Base-by-base conservation (phyloP, 2,113 vertebrate genomes). In the Heterocephalus glaber region DNA sequence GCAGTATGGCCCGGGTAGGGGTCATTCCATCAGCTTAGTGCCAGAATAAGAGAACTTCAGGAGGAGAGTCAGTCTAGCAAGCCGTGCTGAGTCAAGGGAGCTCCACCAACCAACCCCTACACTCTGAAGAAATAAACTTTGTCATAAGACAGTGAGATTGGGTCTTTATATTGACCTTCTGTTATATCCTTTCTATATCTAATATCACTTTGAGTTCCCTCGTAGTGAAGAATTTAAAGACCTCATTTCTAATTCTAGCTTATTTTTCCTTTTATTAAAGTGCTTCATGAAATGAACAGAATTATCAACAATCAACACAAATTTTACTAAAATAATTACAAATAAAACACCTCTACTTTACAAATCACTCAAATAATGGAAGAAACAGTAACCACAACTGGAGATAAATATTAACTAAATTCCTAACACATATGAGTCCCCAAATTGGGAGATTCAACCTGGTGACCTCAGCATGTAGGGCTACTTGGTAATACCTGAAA, bases 211-310 rank as follows among this genome's bases (percentile, higher is more conserved):
- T 86, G 81, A 86, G 76, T 74, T 93, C 17, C 54, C 47, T 76
- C 9, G 47, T 49, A 49, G 47, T 49, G 47, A 49, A 49, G 47
- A 49, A 49, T 49, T 49, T 96, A 92, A 89, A 96, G 52, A 86
- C 19, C 63, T 86, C 60, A 70, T 91, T 91, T 96, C 74, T 91
- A 94, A 87, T 63, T 95, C 54, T 68, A 95, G 79, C 47, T 74
- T 56, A 94, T 92, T 94, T 96, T 66, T 82, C 33, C 92, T 79
- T 97, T 96, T 97, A 97, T 98, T 97, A 96, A 95, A 97, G 95
- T 95, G 47, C 88, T 93, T 95, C 38, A 89, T 88, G 82, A 93
- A 86, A 93, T 89, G 82, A 95, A 97, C 74, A 95, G 33, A 92
- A 60, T 86, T 84, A 92, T 61, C 61, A 94, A 86, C 52, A 93